Base-by-base conservation (phyloP, 2,888 invertebrate genomes). In the Caenorhabditis sp. region DNA sequence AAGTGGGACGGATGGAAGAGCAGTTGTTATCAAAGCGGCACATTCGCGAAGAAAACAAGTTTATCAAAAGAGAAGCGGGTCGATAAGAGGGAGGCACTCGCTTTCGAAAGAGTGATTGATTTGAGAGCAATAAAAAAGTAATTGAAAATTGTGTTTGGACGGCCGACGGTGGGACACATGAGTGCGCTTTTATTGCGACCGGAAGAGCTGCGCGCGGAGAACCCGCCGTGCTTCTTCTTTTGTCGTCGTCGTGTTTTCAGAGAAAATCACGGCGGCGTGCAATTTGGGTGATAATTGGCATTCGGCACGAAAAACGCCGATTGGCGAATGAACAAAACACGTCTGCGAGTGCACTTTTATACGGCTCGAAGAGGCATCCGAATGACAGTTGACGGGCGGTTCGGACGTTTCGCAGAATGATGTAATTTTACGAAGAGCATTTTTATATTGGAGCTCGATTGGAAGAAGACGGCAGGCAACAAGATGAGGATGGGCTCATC, bases 121-220 rank as follows among this genome's bases (percentile, higher is more conserved):
- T 55, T 11, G 35, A 46, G 22, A 58, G 27, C 20, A 46, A 56
- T 11, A 37, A 55, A 68, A 68, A 59, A 50, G 58, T 58, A 68
- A 52, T 58, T 58, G 68, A 50, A 70, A 55, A 58, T 30, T 65
- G 26, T 56, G 20, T n/a, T n/a, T n/a, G 5, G 41, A n/a, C 35
- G n/a, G 45, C 46, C 15, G 17, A 20, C 1, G 13, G 24, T 24
- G 39, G 46, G 55, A 56, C 70, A 59, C 70, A 70, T 59, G 70
- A 59, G 70, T 53, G 70, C 52, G 70, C 59, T 70, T 70, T 70
- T 59, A 59, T 70, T 59, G 53, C 52, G 43, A 59, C 70, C 70
- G 70, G 70, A 70, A 58, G 59, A 52, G 59, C 30, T n/a, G 48
- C 20, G 56, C n/a, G n/a, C n/a, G n/a, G n/a, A n/a, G n/a, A n/a